These are phyloP conservation scores for Hyperoplus lanceolatus DNA, from an alignment of 2,797 vertebrate species.

Conservation along the genomic window DNA sequence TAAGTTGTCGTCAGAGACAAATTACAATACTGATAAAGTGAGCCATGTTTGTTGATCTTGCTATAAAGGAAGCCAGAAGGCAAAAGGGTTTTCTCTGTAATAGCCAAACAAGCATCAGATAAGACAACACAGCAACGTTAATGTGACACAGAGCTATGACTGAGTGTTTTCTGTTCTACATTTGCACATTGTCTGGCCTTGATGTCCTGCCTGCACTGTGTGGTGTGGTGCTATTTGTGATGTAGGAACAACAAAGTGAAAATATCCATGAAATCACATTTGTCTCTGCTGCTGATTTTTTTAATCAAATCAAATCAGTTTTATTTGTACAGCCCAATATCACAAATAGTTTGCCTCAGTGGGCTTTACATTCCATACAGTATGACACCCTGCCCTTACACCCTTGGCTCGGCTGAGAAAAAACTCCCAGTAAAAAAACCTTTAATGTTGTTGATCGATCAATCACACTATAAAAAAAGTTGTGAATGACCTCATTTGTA, in stretches of 20 bases:
- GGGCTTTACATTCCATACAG: no score
- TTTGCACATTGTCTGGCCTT: slow-evolving; percentile 7
- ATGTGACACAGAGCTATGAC: slow-evolving; percentile 9
- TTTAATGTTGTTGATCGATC: no score
- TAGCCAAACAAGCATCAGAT: slow-evolving; percentile 47
- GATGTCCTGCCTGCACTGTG: background rate
- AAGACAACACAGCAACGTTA: slow-evolving; percentile 29
- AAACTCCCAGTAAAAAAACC: no score
- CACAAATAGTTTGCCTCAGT: no score
- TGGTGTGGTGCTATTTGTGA: background rate
- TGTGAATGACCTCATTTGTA: no score
- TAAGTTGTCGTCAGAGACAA: slow-evolving; percentile 60
- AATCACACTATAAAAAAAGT: no score
- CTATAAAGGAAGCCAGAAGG: slow-evolving; percentile 45
- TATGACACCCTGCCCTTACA: no score
- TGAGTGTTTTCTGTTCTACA: slow-evolving; percentile 9
- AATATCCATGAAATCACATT: no score
- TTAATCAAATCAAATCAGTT: no score
- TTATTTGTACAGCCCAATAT: no score
- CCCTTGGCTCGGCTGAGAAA: no score
- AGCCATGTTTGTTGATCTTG: slow-evolving; percentile 38
- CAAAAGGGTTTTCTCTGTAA: slow-evolving; percentile 30
- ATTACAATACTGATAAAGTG: slow-evolving; percentile 59
- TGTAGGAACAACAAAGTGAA: background rate
- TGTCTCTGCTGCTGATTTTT: no score